Evolutionary conservation across 2,888 invertebrate genomes (phyloP).

Genomic region (Trachelus iudaicus): DNA sequence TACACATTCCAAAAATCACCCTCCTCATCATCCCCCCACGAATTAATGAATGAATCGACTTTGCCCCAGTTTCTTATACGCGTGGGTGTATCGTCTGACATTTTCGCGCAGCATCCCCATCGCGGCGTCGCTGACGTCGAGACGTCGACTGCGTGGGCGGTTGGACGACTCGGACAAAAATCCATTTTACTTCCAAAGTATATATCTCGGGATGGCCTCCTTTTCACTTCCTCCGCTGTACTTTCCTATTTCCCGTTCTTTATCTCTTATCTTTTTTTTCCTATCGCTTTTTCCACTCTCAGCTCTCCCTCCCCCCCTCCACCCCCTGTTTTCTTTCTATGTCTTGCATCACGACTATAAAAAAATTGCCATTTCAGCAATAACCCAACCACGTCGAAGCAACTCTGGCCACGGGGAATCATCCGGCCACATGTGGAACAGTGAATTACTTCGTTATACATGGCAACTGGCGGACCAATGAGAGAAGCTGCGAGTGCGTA

Average conservation of each 20-base stretch:
- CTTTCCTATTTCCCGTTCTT: neutral
- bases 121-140: constrained; percentile 31
- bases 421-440: constrained; percentile 32
- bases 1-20: neutral
- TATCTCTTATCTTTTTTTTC: neutral
- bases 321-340: neutral
- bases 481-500: constrained; percentile 4
- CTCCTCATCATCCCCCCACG: constrained; percentile 19
- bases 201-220: neutral
- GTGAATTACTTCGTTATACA: constrained; percentile 39
- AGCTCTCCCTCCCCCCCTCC: too few species aligned
- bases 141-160: constrained; percentile 49
- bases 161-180: neutral
- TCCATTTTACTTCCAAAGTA: neutral
- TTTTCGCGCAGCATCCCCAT: constrained; percentile 42
- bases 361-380: neutral
- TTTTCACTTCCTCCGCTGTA: neutral
- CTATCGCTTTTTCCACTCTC: neutral
- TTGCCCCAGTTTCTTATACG: constrained; percentile 51
- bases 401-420: neutral
- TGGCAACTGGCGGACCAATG: constrained; percentile 16
- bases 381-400: neutral
- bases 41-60: constrained; percentile 51
- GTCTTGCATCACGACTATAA: neutral
- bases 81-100: constrained; percentile 52